Base-by-base conservation (phyloP, 2,888 invertebrate species). In the Neocrepidodera transversa region DNA sequence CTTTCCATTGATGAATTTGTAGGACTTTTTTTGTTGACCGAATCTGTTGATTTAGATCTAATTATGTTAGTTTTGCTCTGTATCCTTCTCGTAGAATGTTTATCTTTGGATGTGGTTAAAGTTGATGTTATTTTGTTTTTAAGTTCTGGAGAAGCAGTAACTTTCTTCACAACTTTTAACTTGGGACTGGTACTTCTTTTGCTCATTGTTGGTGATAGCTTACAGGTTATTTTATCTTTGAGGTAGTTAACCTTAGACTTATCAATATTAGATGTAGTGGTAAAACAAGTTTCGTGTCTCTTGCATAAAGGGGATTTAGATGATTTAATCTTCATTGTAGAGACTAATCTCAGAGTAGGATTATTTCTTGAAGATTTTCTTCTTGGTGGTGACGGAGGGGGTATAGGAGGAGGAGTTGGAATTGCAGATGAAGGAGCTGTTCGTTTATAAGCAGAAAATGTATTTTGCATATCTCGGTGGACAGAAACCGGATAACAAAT, bases 291-390 rank as follows among this genome's bases (percentile, higher is more conserved):
- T 62, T 82, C 81, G 71, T 84, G 84, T 42, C 84, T 74, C 17
- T 74, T 77, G 63, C 71, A 78, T 10, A 65, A 51, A 0, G 76
- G 69, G 1, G 75, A 64, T 68, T 72, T 78, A 20, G 75, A 76
- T 3, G 70, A 63, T 56, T 70, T 72, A 3, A 80, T 75, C 45
- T 83, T 81, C 73, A 82, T 81, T 1, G 82, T 83, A 0, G 87
- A 84, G 38, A 88, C 85, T 43, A 90, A 76, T 72, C 85, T 83
- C 7, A 91, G 79, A 1, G 90, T 89, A 56, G 85, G 85, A 71
- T 87, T 91, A 68, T 87, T 86, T 70, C 85, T 86, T 0, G 92
- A 92, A 0, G 92, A 92, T 65, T 86, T 85, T 68, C 93, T 84
- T 75, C 87, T 83, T 0, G 93, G 93, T 10, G 91, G 88, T 1